phyloP scores from a whole-genome alignment of 2,888 invertebrate genomes.

The Nineta flava region DNA sequence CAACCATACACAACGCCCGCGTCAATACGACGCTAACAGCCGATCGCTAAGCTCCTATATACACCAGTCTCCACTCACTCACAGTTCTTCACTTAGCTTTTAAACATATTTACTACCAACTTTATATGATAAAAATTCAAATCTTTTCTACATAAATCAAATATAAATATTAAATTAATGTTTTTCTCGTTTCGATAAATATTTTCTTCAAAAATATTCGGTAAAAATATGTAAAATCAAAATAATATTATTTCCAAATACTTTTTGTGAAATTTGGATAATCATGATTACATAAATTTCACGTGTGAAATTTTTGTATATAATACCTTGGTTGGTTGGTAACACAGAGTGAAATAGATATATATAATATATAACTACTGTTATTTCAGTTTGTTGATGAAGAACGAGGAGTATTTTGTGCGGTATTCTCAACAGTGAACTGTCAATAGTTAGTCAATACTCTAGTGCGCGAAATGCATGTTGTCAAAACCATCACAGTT shows the following conservation, averaged over 20 bases:
- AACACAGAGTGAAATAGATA: neutral
- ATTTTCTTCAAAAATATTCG: too few relatives aligned
- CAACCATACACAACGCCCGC: neutral
- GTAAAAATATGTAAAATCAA: too few relatives aligned
- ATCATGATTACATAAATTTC: too few relatives aligned
- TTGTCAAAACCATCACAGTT: neutral
- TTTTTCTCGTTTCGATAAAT: too few relatives aligned
- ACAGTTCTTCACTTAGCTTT: neutral
- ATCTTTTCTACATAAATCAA: neutral
- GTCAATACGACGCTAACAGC: neutral
- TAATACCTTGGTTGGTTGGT: neutral
- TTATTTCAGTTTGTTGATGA: neutral
- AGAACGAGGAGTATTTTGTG: neutral
- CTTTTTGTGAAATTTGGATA: too few relatives aligned
- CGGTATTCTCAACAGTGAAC: constrained; percentile 1
- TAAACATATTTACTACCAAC: neutral
- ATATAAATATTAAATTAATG: too few relatives aligned
- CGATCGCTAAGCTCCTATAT: neutral
- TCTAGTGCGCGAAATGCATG: constrained; percentile 2
- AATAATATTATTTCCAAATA: too few relatives aligned
- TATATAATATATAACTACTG: neutral
- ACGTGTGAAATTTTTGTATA: too few relatives aligned
- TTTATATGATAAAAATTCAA: neutral
- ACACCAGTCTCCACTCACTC: neutral
- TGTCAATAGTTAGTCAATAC: constrained; percentile 8